Evolutionary conservation across 2,113 vertebrate species (phyloP).

Genomic region (Hypocryptadius cinnamomeus): DNA sequence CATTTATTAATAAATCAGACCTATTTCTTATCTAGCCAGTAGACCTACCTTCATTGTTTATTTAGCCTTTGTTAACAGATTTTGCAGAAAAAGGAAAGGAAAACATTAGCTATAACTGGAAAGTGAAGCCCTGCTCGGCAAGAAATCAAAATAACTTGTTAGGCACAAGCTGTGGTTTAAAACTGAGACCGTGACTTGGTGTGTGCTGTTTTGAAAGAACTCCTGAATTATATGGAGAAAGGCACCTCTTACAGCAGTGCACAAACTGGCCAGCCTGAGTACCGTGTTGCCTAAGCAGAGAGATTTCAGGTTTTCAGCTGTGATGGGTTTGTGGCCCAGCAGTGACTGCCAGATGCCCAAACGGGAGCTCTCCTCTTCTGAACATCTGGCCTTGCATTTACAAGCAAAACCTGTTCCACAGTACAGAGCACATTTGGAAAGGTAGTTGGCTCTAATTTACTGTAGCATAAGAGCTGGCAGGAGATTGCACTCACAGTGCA

Average conservation of each 20-base stretch:
- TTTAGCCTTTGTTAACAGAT: background rate
- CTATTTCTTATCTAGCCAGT: background rate
- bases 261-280: background rate
- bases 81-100: background rate
- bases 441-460: conserved; percentile 2
- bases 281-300: background rate
- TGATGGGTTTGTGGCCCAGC: background rate
- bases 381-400: conserved; percentile 22
- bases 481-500: background rate
- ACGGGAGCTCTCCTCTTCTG: background rate
- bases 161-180: background rate
- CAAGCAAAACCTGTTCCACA: conserved; percentile 39
- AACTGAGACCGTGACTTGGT: background rate
- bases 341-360: conserved; percentile 14
- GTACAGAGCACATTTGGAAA: background rate
- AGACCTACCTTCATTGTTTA: background rate
- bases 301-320: background rate
- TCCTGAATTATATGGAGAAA: background rate
- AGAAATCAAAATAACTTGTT: background rate
- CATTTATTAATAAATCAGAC: background rate
- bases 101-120: background rate
- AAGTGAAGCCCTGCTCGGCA: background rate
- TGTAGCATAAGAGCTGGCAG: background rate
- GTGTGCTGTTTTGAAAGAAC: background rate
- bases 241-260: background rate